Conservation (phyloP, 2,888 invertebrate genomes). For the Pedicia rivosa region DNA sequence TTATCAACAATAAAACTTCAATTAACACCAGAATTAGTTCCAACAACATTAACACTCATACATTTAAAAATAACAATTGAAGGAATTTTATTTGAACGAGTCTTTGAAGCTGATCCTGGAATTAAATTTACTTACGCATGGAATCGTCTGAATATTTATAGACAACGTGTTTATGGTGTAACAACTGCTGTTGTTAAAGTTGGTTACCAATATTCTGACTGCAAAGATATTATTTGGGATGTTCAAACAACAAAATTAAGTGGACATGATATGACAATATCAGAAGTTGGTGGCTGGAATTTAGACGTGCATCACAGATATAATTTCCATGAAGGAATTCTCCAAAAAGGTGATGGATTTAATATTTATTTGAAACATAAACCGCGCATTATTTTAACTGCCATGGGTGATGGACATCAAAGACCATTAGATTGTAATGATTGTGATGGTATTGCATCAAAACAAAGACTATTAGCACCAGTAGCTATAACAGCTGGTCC, state of each 20-base stretch:
- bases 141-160: conserved; percentile 91
- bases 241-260: conserved; percentile 88
- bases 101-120: conserved; percentile 90
- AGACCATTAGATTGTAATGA: conserved; percentile 70
- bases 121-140: conserved; percentile 96
- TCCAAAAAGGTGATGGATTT: conserved; percentile 95
- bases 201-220: conserved; percentile 89
- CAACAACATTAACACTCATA: conserved; percentile 66
- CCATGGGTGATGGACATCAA: conserved; percentile 85
- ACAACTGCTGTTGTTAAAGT: conserved; percentile 90
- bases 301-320: conserved; percentile 94
- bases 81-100: conserved; percentile 82
- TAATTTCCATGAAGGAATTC: conserved; percentile 94
- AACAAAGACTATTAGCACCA: conserved; percentile 75
- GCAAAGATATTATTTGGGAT: conserved; percentile 89
- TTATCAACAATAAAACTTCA: conserved; percentile 84
- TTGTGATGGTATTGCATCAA: conserved; percentile 62
- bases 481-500: conserved; percentile 83
- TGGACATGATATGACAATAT: conserved; percentile 93
- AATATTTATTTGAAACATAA: conserved; percentile 89
- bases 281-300: conserved; percentile 96
- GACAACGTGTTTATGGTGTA: conserved; percentile 91
- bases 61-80: conserved; percentile 87
- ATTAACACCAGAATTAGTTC: conserved; percentile 71
- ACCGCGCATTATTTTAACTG: conserved; percentile 76